A percentile compares a stretch with the other conserved stretches of the same genome.
These are phyloP conservation scores for Nomada ruficornis DNA, from an alignment of 2,888 invertebrate species.

Conservation along the genomic window DNA sequence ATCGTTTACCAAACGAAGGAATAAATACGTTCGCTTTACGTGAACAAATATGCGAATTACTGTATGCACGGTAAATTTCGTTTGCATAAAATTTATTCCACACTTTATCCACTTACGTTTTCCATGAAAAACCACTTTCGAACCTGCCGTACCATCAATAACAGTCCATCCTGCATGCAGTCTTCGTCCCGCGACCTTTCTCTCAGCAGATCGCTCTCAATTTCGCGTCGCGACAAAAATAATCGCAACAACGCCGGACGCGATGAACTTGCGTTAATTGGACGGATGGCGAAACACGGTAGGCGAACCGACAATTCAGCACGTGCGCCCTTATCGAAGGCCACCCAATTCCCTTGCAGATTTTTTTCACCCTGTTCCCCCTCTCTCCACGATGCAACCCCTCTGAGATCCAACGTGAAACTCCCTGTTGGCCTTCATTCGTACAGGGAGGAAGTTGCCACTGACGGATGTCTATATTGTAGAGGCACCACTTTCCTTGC, in stretches of 20 bases:
- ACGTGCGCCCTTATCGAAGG: slow-evolving; percentile 60
- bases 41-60: too few relatives aligned
- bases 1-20: too few relatives aligned
- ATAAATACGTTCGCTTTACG: too few relatives aligned
- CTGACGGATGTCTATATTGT: slow-evolving; percentile 37
- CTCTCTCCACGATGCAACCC: slow-evolving; percentile 46
- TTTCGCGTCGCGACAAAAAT: background rate
- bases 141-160: too few relatives aligned
- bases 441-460: slow-evolving; percentile 39
- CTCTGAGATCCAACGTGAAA: slow-evolving; percentile 35
- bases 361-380: background rate
- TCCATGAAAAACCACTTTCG: too few relatives aligned
- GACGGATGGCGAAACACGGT: background rate
- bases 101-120: too few relatives aligned
- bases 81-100: too few relatives aligned
- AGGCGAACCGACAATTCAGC: slow-evolving; percentile 36
- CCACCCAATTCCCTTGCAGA: slow-evolving; percentile 47
- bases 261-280: background rate
- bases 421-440: slow-evolving; percentile 40
- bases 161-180: too few relatives aligned
- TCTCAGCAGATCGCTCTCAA: too few relatives aligned
- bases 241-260: background rate
- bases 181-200: too few relatives aligned
- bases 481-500: slow-evolving; percentile 26
- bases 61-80: too few relatives aligned